Base-by-base conservation (phyloP, 2,113 vertebrate species). In the Mirza zaza region DNA sequence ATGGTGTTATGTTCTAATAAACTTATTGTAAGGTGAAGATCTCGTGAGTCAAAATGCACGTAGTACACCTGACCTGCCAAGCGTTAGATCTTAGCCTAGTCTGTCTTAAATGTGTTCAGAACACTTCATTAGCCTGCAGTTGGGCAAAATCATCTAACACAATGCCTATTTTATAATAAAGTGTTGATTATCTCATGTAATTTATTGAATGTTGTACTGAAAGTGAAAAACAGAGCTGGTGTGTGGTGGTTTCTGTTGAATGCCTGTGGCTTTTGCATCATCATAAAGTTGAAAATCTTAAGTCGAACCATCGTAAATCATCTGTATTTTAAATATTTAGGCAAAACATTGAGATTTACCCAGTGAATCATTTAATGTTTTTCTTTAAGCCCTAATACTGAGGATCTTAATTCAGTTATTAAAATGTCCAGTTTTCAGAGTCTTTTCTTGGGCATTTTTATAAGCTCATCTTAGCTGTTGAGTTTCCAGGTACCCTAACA, bases 341-440 rank as follows among this genome's bases (percentile, higher is more conserved):
- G 21, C 3, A 5, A 21, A 25, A 39, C n/a, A 4, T 17, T 42
- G 65, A 2, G 6, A 2, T 3, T 8, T 9, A 8, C 20, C 48
- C 18, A 32, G 50, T 10, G 39, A 14, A 13, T 20, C 1, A 0
- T 29, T 12, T 20, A 1, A 4, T 4, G 55, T 57, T 39, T 10
- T 4, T 21, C 65, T 39, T 42, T 18, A 17, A 34, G 39, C 29
- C 67, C 23, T 27, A 2, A 21, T n/a, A 48, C 42, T 42, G 20
- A 4, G n/a, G 23, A 5, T 14, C 75, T 39, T 75, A 67, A 32
- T 15, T 7, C 11, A 32, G 23, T 68, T 21, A 2, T 0, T 0
- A 23, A 39, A 34, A 25, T 12, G 1, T 3, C 20, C 39, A 1
- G 34, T n/a, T 18, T 73, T 57, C 84, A 52, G 1, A 18, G 57